Evolutionary conservation across 2,113 vertebrate genomes (phyloP), one percentile per base, ranked within the genome.

Genomic region (Phalacrocorax pelagicus): DNA sequence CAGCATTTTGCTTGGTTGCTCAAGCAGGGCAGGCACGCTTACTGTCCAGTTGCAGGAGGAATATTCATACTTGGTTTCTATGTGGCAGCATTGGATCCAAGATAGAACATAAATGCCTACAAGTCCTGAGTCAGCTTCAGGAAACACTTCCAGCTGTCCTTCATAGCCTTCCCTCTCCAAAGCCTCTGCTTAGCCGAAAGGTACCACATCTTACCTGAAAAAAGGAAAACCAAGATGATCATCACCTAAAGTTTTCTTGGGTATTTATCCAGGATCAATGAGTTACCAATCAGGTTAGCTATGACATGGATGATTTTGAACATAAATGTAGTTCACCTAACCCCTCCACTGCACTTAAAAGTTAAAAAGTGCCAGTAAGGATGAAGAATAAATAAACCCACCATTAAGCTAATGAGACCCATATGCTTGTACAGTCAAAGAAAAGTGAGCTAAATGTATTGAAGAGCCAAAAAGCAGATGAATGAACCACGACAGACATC

Each of bases 361-460:
- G 66, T 40, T 79, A 19, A 24, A 49, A 73, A 57, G 30, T 54
- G 66, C 82, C 57, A 96, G 95, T 55, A 79, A 85, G 81, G 79
- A 79, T 86, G 85, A 83, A 87, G 87, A 86, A 92, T 85, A 85
- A 95, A 62, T 38, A 73, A 91, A 29, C 1, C 5, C 1, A 5
- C 88, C 59, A 47, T 91, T 88, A 79, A 93, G 81, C 57, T 96
- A 96, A 97, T 79, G 88, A 95, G 84, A 73, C 36, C 75, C 96
- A 96, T 80, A 79, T 95, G 93, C 58, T 85, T 49, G 15, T 81
- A 84, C 61, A 90, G 78, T 51, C 88, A 91, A 91, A 94, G 71
- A 65, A 47, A 91, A 91, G 54, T 57, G 80, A 95, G 26, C 52
- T 67, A n/a, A 88, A 84, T 44, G 46, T 59, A 88, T 7, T 40